Evolutionary conservation across 2,888 invertebrate genomes (phyloP), one percentile per base, ranked within the genome.

Genomic region (Sphaeridia pumilis): DNA sequence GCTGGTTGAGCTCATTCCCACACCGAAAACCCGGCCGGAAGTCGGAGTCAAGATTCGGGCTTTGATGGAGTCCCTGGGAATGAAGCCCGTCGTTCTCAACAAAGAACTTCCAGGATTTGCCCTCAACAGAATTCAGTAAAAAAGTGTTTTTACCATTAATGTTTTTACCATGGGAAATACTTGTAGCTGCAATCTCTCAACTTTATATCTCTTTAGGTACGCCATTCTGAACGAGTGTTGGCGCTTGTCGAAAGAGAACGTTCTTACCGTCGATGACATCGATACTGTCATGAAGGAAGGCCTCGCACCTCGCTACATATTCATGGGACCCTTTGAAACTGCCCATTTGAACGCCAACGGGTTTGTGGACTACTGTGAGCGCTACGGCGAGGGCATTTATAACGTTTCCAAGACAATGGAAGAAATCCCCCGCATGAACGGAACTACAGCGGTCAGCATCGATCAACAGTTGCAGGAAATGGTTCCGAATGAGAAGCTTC

Each of bases 281-380:
- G 95, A 97, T 68, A 84, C 83, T 66, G 90, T 94, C 1, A 93
- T 94, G 79, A 86, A 86, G 1, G 87, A 89, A 69, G 95, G 95
- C 10, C 77, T 97, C 35, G 95, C 94, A 12, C 85, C 88, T 79
- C 78, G 95, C 46, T 97, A 95, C 69, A 94, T 94, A 5, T 95
- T 95, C 73, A 76, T 94, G 55, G 97, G 97, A 2, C 85, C 92
- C 0, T 73, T 94, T 58, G 93, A 94, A 75, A 90, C 92, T 0
- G 87, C 88, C 0, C 93, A 93, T 72, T 76, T 95, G 55, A 97
- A 97, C 70, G 93, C 94, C 12, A 87, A 89, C 72, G 92, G 92
- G 73, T 65, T 80, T 71, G 70, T 70, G 17, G 78, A 78, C 61
- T 82, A 82, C 64, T 78, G 78, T 58, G 75, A 78, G 36, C 69